These are phyloP conservation scores for Drosophila repleta DNA, from an alignment of 1,140 invertebrate genomes.

Conservation along the genomic window DNA sequence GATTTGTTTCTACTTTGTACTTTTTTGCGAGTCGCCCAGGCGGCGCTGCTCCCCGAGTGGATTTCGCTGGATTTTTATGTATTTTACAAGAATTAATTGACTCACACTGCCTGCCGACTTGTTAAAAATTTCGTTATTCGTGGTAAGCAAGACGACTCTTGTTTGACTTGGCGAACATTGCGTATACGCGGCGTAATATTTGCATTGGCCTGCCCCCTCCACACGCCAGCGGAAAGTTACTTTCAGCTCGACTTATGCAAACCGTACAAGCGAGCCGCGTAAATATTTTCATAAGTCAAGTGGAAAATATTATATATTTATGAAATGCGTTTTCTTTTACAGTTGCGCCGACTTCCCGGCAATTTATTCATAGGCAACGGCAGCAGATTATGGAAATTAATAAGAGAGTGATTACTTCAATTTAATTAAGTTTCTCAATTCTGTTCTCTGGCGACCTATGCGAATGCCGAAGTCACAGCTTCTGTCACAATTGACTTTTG, in stretches of 20 bases:
- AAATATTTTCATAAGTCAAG: constrained; percentile 79
- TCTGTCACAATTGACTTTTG: constrained; percentile 67
- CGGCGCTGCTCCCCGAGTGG: constrained; percentile 25
- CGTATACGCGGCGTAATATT: constrained; percentile 67
- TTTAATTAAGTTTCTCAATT: constrained; percentile 67
- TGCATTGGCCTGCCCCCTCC: constrained; percentile 13
- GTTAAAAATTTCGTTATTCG: constrained; percentile 57
- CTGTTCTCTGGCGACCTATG: constrained; percentile 26
- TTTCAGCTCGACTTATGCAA: constrained; percentile 54
- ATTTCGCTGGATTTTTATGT: constrained; percentile 55
- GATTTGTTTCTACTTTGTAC: constrained; percentile 46
- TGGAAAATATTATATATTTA: constrained; percentile 70
- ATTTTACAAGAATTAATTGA: constrained; percentile 75
- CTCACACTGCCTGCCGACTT: constrained; percentile 62
- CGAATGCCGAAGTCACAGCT: constrained; percentile 57
- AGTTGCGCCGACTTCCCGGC: constrained; percentile 36
- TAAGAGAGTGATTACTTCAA: constrained; percentile 66
- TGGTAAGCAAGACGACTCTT: constrained; percentile 54
- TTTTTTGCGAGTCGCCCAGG: background rate
- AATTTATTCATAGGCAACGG: constrained; percentile 70
- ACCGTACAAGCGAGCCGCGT: constrained; percentile 34
- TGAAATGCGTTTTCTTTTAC: constrained; percentile 55
- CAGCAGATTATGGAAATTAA: constrained; percentile 74
- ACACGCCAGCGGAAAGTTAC: constrained; percentile 10
- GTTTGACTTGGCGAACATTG: constrained; percentile 64